Conservation (phyloP, 2,113 vertebrate species). For the Pipa parva region DNA sequence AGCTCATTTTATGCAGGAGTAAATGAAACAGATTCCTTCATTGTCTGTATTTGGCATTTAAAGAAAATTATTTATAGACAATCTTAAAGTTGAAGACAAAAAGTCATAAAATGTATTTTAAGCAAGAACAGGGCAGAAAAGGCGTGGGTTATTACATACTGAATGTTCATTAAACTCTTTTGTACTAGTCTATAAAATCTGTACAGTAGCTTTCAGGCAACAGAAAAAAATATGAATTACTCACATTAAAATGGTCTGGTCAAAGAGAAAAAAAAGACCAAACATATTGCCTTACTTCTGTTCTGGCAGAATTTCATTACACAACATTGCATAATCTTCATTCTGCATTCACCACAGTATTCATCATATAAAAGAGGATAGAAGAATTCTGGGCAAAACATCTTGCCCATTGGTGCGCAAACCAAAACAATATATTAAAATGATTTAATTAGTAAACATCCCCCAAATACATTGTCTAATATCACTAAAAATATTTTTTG, state of each 20-base stretch:
- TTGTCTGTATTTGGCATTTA: neutral
- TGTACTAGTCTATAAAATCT: neutral
- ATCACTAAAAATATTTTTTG: too few relatives aligned
- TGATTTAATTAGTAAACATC: too few relatives aligned
- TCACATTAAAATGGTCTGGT: neutral
- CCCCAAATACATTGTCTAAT: too few relatives aligned
- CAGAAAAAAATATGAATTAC: neutral
- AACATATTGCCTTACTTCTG: neutral
- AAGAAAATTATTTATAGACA: neutral
- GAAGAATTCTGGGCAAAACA: too few relatives aligned
- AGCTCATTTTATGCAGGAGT: neutral
- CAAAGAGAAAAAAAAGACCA: neutral
- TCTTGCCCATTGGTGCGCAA: too few relatives aligned
- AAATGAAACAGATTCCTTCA: constrained; percentile 7
- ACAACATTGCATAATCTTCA: constrained; percentile 21
- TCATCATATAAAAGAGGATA: neutral
- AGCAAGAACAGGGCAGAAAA: neutral
- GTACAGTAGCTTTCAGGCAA: neutral
- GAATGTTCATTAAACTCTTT: neutral
- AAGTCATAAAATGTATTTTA: neutral
- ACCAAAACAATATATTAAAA: too few relatives aligned
- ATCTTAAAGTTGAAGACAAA: constrained; percentile 2
- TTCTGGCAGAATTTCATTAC: neutral
- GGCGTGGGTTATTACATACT: neutral
- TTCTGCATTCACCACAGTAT: constrained; percentile 10